Base-by-base conservation (phyloP, 2,888 invertebrate genomes). In the Agrochola litura region DNA sequence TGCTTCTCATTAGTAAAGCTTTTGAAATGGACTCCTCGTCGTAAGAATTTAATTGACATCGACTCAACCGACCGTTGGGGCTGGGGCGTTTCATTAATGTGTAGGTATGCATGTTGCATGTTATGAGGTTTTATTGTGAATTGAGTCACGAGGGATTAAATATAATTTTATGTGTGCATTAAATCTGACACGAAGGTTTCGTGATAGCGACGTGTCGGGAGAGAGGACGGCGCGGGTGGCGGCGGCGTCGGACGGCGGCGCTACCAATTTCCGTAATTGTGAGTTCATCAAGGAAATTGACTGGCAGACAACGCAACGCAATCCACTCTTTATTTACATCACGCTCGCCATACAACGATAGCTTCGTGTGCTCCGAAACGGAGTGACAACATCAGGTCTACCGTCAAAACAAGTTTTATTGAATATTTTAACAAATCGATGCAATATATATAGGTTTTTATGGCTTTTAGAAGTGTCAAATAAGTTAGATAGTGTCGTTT, bases 241-340 rank as follows among this genome's bases (percentile, higher is more conserved):
- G 73, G 86, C 77, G 73, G 85, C 83, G 81, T 73, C 83, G 77
- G 89, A 81, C 82, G 86, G 83, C 85, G 91, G 90, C 92, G 89
- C 91, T 93, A 93, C 92, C 94, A 95, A 96, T 96, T 95, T 96
- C 95, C 95, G 94, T 95, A 95, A 96, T 95, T 95, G 95, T 95
- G 92, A 95, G 92, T 95, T 95, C 95, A 95, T 96, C 95, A 95
- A 95, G 94, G 95, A 95, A 96, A 95, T 95, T 95, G 95, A 94
- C 93, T 94, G 91, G 92, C 92, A 94, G 94, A 93, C 93, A 93
- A 92, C 92, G 92, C 91, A 91, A 92, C 90, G 92, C 92, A 92
- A 92, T 92, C 90, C 90, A 92, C 90, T 93, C 91, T 91, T 92
- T 93, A 93, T 92, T 93, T 92, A 92, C 91, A 92, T 91, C 90